Percentiles rank a stretch among this genome's conserved stretches.
Evolutionary conservation across 1,140 invertebrate species (phyloP).

Genomic region (Cherax destructor): DNA sequence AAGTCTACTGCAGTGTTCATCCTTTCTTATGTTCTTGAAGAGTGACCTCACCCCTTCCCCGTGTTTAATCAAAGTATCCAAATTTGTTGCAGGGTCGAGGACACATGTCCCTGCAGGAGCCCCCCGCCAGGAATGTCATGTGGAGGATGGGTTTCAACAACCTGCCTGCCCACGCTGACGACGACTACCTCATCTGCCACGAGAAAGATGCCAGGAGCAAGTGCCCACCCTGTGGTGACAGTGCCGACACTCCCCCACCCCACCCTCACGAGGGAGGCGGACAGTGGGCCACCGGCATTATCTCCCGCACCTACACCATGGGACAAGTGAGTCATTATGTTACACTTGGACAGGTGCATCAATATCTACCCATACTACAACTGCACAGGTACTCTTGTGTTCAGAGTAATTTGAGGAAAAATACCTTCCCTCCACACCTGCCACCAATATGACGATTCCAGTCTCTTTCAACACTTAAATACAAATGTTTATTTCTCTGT

Average conservation of each 20-base stretch:
- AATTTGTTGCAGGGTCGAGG: constrained; percentile 16
- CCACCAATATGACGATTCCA: no score
- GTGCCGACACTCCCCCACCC: constrained; percentile 33
- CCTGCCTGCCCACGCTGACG: constrained; percentile 57
- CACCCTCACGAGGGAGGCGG: constrained; percentile 68
- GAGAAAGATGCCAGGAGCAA: background rate
- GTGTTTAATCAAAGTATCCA: background rate
- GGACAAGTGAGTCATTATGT: constrained; percentile 63
- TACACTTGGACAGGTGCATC: no score
- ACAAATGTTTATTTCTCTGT: no score
- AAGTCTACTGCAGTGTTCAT: no score
- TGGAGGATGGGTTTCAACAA: constrained; percentile 64
- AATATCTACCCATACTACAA: no score
- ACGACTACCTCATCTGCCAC: constrained; percentile 69
- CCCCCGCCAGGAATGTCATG: constrained; percentile 67
- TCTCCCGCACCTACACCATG: constrained; percentile 66
- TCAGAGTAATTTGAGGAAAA: no score
- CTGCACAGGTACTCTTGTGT: no score
- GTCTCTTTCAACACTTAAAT: no score
- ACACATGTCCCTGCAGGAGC: constrained; percentile 63
- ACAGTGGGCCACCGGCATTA: constrained; percentile 70
- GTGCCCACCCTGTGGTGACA: constrained; percentile 70
- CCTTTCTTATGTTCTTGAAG: no score
- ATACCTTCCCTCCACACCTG: no score
- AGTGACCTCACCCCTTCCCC: no score